Evolutionary conservation across 2,113 vertebrate genomes (phyloP).

Genomic region (Tyrannus savana): DNA sequence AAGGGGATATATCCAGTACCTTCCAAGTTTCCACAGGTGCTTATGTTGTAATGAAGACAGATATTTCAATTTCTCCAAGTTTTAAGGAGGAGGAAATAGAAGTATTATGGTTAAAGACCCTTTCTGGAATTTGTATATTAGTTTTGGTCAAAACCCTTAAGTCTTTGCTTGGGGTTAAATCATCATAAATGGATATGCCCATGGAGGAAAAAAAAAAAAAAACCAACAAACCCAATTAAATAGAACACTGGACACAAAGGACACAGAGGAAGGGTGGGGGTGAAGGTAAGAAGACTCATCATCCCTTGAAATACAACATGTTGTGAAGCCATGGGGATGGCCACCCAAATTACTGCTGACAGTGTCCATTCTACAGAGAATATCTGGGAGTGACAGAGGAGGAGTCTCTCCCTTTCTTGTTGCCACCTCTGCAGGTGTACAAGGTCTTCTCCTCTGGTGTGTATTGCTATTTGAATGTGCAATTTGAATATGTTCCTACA

Average conservation of each 20-base stretch:
- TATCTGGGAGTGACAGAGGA: neutral
- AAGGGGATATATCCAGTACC: neutral
- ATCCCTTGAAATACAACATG: fast-evolving
- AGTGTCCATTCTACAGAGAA: neutral
- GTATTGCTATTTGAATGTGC: neutral
- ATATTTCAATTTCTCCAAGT: conserved; percentile 60
- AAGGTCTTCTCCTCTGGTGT: neutral
- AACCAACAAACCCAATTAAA: neutral
- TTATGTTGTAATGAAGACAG: conserved; percentile 60
- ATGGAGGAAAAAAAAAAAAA: neutral
- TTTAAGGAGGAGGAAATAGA: conserved; percentile 61
- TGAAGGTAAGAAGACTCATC: neutral
- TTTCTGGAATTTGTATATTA: conserved; percentile 55
- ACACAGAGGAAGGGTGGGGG: neutral
- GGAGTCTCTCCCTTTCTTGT: neutral
- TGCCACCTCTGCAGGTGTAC: neutral
- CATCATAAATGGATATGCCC: conserved; percentile 11
- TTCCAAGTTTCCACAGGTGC: conserved; percentile 54
- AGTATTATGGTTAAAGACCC: conserved; percentile 52
- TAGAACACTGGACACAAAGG: neutral
- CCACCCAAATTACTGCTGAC: neutral
- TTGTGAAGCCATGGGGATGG: neutral
- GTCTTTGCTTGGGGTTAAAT: conserved; percentile 15
- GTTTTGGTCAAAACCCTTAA: conserved; percentile 37
- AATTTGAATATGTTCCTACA: neutral